phyloP scores from a whole-genome alignment of 1,140 invertebrate species.

The Pararge aegeria region DNA sequence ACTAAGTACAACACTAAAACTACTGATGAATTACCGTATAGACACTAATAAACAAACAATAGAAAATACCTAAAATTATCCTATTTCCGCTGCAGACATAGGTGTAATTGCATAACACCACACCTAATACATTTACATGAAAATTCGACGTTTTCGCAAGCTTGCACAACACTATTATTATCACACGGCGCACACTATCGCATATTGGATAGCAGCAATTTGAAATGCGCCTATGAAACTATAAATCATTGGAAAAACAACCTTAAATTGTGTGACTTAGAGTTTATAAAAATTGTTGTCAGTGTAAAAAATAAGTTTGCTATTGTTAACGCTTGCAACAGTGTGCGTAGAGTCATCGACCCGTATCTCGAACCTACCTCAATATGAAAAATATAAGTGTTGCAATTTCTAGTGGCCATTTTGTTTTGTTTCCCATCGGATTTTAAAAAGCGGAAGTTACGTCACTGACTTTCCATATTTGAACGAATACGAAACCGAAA shows the following conservation, averaged over 20 bases:
- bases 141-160: slow-evolving; percentile 52
- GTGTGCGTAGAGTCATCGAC: slow-evolving; percentile 62
- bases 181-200: slow-evolving; percentile 49
- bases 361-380: slow-evolving; percentile 69
- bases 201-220: slow-evolving; percentile 42
- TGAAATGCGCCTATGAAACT: slow-evolving; percentile 5
- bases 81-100: slow-evolving; percentile 30
- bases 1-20: neutral
- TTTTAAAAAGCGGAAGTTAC: slow-evolving; percentile 16
- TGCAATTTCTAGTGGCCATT: slow-evolving; percentile 36
- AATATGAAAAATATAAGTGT: slow-evolving; percentile 69
- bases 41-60: slow-evolving; percentile 6
- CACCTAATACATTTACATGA: slow-evolving; percentile 19
- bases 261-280: slow-evolving; percentile 22
- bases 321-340: slow-evolving; percentile 11
- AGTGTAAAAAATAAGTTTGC: slow-evolving; percentile 12
- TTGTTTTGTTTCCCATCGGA: slow-evolving; percentile 29
- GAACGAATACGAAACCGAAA: neutral
- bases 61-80: slow-evolving; percentile 25
- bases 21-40: slow-evolving; percentile 14
- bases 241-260: slow-evolving; percentile 14
- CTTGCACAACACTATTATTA: slow-evolving; percentile 65
- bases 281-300: slow-evolving; percentile 15
- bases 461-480: slow-evolving; percentile 24
- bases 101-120: slow-evolving; percentile 18